A percentile compares a stretch with the other conserved stretches of the same genome.
These are phyloP conservation scores for Nesospiza acunhae DNA, from an alignment of 2,113 vertebrate genomes.

Conservation along the genomic window DNA sequence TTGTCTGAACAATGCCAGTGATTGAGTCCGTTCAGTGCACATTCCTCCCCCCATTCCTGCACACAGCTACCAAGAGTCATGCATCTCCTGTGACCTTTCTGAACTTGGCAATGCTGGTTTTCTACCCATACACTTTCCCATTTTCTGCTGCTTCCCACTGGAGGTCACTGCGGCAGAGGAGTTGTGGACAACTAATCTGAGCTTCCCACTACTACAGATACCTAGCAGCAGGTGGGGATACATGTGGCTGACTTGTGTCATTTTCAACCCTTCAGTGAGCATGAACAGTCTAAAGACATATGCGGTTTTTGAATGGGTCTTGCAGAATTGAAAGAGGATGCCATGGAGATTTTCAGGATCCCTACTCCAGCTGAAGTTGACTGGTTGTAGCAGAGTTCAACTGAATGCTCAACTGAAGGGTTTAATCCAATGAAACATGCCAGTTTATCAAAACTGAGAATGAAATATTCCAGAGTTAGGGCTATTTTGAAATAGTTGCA, in stretches of 20 bases:
- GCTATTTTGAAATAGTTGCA: background rate
- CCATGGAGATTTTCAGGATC: background rate
- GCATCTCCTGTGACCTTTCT: conserved; percentile 2
- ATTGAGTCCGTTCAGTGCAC: background rate
- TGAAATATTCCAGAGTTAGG: background rate
- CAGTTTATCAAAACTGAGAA: background rate
- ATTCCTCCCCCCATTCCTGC: background rate
- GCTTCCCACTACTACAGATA: background rate
- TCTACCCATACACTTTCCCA: background rate
- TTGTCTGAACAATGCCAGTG: background rate
- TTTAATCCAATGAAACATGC: background rate
- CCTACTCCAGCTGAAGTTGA: background rate
- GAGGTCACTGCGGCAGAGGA: conserved; percentile 20
- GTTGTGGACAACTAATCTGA: background rate
- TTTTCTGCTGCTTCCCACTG: conserved; percentile 25
- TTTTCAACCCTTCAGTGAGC: background rate
- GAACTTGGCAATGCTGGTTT: background rate
- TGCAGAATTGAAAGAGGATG: background rate
- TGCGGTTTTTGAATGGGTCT: background rate
- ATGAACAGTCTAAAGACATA: background rate
- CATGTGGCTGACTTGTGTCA: background rate
- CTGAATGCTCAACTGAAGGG: background rate
- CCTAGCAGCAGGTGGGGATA: background rate
- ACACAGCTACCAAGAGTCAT: background rate
- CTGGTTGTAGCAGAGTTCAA: background rate